Conservation (phyloP, 2,797 vertebrate genomes). For the Lepus oiostolus region DNA sequence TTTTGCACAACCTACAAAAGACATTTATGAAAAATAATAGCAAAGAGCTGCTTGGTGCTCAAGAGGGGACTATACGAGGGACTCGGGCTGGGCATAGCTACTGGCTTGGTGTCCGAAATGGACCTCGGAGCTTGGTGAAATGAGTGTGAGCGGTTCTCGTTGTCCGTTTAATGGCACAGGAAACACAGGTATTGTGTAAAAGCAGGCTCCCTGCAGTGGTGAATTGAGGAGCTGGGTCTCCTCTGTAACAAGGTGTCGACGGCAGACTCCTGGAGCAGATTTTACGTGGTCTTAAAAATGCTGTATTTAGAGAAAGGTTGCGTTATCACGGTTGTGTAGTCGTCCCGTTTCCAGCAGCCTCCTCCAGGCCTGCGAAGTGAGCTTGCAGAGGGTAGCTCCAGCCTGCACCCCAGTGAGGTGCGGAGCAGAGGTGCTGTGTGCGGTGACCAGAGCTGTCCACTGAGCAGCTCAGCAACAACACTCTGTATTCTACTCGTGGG, state of each 20-base stretch:
- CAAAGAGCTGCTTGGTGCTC: neutral
- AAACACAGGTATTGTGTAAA: neutral
- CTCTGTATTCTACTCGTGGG: neutral
- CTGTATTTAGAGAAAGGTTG: neutral
- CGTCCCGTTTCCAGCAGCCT: neutral
- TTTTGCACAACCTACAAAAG: constrained; percentile 24
- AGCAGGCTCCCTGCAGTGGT: neutral
- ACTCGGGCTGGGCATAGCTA: neutral
- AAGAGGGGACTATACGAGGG: neutral
- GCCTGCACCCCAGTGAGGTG: neutral
- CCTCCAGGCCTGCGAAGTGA: neutral
- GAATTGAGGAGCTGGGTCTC: neutral
- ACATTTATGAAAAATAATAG: neutral
- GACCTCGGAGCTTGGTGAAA: constrained; percentile 21
- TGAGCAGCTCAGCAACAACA: neutral
- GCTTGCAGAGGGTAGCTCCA: neutral
- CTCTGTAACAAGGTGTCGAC: neutral
- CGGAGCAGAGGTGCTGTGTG: neutral
- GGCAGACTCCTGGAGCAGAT: neutral
- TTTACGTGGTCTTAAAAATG: neutral
- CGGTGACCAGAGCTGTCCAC: too few species aligned
- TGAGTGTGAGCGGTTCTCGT: neutral
- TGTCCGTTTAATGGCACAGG: neutral
- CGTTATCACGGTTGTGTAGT: neutral
- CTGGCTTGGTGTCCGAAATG: neutral